Base-by-base conservation (phyloP, 2,113 vertebrate genomes). In the Chrysochloris asiatica region DNA sequence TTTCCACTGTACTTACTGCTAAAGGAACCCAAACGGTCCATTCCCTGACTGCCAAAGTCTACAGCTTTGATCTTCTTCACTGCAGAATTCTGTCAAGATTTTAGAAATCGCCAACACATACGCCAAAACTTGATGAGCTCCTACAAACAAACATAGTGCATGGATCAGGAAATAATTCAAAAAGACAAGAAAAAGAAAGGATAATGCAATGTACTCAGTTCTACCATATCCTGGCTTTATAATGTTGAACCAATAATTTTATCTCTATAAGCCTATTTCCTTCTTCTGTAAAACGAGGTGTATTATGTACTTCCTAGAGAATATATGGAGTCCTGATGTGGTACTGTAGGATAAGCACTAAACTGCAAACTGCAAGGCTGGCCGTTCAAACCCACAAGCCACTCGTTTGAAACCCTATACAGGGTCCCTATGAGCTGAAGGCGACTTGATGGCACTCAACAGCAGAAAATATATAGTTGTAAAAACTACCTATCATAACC, bases 11-110 rank as follows among this genome's bases (percentile, higher is more conserved):
- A 99, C 99, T 98, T 97, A 99, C 99, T 99, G 83, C 98, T 97
- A 95, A 99, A 99, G 81, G 99, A 98, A 54, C 98, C 97, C 79
- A 99, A 93, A 19, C 98, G 97, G 88, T 99, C 99, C 99, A 99
- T 99, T 93, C 48, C 4, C 69, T 79, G 67, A 83, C 54, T 75
- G 83, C 56, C 69, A 86, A 79, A 78, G 61, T 63, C 17, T 41
- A 71, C 0, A 2, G 1, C 0, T 56, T 69, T 86, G 69, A 4
- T 86, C 13, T 14, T 63, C 84, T 45, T 95, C 83, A 91, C 45
- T 17, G 9, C 4, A 71, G 79, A 47, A 36, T 21, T 67, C 61
- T 72, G 41, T 78, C 54, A 8, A 80, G n/a, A 95, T 30, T 87
- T 50, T 59, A 45, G 83, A 83, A 67, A 59, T 63, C 30, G 2